Conservation (phyloP, 2,113 vertebrate genomes). For the Nycticorax nycticorax region DNA sequence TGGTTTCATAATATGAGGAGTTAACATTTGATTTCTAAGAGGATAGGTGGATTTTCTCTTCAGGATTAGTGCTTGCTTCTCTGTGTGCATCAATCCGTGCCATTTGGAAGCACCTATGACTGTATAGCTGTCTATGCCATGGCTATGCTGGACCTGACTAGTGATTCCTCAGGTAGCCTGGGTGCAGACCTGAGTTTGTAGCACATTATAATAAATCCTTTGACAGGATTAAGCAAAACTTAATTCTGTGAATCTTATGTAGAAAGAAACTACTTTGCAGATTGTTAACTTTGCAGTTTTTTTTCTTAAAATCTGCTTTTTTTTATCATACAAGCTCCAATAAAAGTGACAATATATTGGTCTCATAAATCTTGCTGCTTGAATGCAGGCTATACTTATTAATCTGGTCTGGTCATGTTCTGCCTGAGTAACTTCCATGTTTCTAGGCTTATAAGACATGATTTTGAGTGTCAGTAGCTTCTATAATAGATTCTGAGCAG, state of each 20-base stretch:
- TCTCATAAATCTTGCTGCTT: background rate
- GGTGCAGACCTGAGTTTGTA: background rate
- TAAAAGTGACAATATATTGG: background rate
- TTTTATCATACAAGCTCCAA: background rate
- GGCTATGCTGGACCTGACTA: background rate
- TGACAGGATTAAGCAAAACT: background rate
- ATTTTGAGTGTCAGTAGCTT: background rate
- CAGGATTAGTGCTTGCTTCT: background rate
- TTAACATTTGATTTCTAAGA: background rate
- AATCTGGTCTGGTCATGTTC: background rate
- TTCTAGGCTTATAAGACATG: background rate
- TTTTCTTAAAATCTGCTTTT: background rate
- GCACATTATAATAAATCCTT: background rate
- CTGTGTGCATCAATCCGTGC: rapidly evolving
- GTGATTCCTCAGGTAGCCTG: background rate
- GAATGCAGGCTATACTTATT: background rate
- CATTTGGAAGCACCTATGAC: background rate
- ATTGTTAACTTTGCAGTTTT: background rate
- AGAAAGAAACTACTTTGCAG: background rate
- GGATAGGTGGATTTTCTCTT: background rate
- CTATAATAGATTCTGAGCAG: background rate
- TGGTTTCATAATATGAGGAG: background rate
- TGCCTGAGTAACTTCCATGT: background rate
- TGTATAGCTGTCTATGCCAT: background rate
- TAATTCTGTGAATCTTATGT: background rate